Percentiles rank a stretch among this genome's conserved stretches.
Evolutionary conservation across 2,113 vertebrate species (phyloP).

Genomic region (Smithornis capensis): DNA sequence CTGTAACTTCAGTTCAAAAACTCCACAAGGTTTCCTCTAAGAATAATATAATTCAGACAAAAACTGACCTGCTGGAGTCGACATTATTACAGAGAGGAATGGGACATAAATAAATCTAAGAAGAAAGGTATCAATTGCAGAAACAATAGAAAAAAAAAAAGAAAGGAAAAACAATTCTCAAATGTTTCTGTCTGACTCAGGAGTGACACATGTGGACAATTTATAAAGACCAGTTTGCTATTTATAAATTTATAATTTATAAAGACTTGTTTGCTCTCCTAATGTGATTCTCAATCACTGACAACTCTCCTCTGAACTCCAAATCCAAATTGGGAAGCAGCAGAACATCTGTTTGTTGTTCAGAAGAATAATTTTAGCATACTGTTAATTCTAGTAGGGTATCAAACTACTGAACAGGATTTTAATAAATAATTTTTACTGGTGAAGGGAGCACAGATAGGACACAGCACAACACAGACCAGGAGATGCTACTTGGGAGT

Average conservation of each 20-base stretch:
- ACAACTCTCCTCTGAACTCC: background rate
- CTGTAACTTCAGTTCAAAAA: background rate
- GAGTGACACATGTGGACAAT: conserved; percentile 48
- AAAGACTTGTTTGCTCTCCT: background rate
- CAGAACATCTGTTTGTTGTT: background rate
- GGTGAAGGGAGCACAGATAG: background rate
- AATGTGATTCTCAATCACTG: background rate
- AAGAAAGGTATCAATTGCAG: background rate
- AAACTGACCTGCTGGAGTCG: background rate
- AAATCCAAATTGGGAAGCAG: background rate
- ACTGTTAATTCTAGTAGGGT: background rate
- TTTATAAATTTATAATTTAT: too few species aligned
- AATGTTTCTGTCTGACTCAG: conserved; percentile 20
- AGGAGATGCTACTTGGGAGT: background rate
- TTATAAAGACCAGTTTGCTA: background rate
- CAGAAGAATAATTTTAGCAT: background rate
- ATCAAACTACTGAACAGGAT: background rate
- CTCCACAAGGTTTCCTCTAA: background rate
- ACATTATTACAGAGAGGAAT: background rate
- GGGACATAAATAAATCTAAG: background rate
- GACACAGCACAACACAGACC: background rate
- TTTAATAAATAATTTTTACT: background rate
- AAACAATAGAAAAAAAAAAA: background rate
- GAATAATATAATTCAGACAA: background rate
- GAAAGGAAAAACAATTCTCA: background rate